These are phyloP conservation scores for Caenorhabditis panamensis DNA, from an alignment of 2,888 invertebrate genomes.

Conservation along the genomic window DNA sequence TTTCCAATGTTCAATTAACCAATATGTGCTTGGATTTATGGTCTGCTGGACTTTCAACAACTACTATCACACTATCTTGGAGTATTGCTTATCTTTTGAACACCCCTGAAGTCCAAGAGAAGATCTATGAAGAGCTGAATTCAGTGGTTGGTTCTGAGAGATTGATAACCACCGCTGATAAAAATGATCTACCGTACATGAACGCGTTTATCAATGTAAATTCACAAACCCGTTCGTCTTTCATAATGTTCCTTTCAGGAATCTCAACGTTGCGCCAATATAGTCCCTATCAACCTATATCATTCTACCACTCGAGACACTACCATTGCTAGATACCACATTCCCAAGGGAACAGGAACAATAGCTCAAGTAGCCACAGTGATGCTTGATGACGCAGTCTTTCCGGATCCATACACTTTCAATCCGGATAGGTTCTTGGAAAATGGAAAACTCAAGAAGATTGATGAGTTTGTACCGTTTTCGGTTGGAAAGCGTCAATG, in stretches of 20 bases:
- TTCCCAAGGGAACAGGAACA: conserved; percentile 50
- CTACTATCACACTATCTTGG: conserved; percentile 51
- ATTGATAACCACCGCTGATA: conserved; percentile 66
- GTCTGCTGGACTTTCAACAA: conserved; percentile 51
- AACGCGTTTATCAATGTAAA: conserved; percentile 67
- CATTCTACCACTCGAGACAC: conserved; percentile 47
- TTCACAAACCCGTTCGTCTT: conserved; percentile 48
- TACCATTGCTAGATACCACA: conserved; percentile 31
- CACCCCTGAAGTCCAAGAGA: conserved; percentile 56
- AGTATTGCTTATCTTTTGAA: conserved; percentile 40
- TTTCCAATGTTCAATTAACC: conserved; percentile 32
- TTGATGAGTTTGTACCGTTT: conserved; percentile 63
- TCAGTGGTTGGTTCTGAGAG: conserved; percentile 65
- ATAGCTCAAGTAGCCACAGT: conserved; percentile 64
- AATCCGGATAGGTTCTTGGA: conserved; percentile 58
- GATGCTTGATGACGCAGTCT: conserved; percentile 52
- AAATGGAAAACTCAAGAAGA: conserved; percentile 30
- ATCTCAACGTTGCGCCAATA: conserved; percentile 61
- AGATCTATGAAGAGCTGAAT: conserved; percentile 67
- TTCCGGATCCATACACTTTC: conserved; percentile 33
- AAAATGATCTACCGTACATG: conserved; percentile 63
- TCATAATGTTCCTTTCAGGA: conserved; percentile 48
- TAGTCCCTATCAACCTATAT: conserved; percentile 56
- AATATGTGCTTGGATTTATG: conserved; percentile 54
- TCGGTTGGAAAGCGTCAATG: conserved; percentile 65